phyloP scores from a whole-genome alignment of 2,888 invertebrate genomes.

The Ctenicera cuprea region DNA sequence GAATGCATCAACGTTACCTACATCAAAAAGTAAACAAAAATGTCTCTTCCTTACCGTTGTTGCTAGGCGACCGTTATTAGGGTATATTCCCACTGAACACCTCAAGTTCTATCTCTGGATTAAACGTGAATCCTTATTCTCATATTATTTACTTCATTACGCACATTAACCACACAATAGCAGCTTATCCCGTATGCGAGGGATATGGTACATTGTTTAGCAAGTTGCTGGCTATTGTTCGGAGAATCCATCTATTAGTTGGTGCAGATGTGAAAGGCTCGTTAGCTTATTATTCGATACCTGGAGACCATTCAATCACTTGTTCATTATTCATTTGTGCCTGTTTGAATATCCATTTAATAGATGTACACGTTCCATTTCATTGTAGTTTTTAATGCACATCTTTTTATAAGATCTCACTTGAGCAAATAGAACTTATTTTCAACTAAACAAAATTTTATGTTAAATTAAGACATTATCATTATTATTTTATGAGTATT shows the following conservation, averaged over 20 bases:
- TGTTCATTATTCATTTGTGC: constrained; percentile 63
- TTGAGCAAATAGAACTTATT: neutral
- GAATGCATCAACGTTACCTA: too few species aligned
- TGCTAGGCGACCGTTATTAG: neutral
- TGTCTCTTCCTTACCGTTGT: too few species aligned
- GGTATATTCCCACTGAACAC: neutral
- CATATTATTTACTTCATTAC: constrained; percentile 28
- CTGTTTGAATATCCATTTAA: constrained; percentile 54
- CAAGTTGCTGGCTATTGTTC: constrained; percentile 65
- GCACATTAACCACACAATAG: constrained; percentile 27
- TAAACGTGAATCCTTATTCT: neutral
- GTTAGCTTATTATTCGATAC: constrained; percentile 66
- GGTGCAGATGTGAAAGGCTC: constrained; percentile 63
- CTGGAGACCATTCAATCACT: constrained; percentile 65
- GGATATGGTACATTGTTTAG: constrained; percentile 61
- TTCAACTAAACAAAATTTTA: too few species aligned
- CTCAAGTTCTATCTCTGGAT: neutral
- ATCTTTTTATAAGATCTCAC: neutral
- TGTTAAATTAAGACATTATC: too few species aligned
- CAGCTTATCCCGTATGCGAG: constrained; percentile 31
- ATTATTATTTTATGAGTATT: too few species aligned
- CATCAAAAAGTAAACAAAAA: too few species aligned
- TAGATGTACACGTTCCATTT: constrained; percentile 4
- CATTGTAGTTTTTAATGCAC: constrained; percentile 7
- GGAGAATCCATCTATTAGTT: constrained; percentile 66